Evolutionary conservation across 1,140 invertebrate species (phyloP).

Genomic region (Sycophila sp.): DNA sequence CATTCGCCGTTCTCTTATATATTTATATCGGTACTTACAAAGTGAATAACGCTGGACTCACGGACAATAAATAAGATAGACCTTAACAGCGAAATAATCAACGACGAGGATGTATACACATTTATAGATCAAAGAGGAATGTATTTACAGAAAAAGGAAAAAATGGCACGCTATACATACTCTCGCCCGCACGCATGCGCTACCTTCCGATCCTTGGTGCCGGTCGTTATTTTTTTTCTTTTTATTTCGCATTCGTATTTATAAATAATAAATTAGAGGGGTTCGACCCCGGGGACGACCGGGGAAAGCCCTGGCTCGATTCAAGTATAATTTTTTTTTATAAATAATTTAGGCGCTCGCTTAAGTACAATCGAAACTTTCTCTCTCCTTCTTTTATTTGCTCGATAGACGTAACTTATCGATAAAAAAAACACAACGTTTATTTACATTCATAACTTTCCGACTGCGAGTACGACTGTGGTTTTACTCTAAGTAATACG

Average conservation of each 20-base stretch:
- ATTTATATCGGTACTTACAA: slow-evolving; percentile 12
- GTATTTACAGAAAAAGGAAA: slow-evolving; percentile 34
- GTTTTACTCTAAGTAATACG: background rate
- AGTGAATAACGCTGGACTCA: background rate
- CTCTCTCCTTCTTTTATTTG: background rate
- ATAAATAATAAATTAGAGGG: slow-evolving; percentile 36
- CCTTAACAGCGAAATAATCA: slow-evolving; percentile 22
- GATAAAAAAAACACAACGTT: slow-evolving; percentile 30
- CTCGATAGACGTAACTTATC: slow-evolving; percentile 14
- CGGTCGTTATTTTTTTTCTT: background rate
- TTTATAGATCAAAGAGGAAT: slow-evolving; percentile 31
- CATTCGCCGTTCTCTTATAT: background rate
- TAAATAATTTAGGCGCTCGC: slow-evolving; percentile 23
- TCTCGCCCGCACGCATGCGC: background rate
- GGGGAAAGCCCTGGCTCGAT: background rate
- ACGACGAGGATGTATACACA: slow-evolving; percentile 19
- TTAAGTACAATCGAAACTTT: slow-evolving; percentile 24
- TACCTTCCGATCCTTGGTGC: background rate
- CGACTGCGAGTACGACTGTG: background rate
- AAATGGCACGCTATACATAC: slow-evolving; percentile 32
- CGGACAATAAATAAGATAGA: slow-evolving; percentile 29
- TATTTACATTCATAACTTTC: slow-evolving; percentile 35
- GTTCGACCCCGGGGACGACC: background rate
- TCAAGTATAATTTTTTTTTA: slow-evolving; percentile 19
- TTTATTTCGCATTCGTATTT: background rate